Evolutionary conservation across 2,888 invertebrate species (phyloP), one percentile per base, ranked within the genome.

Genomic region (Drosophila kanekoi): DNA sequence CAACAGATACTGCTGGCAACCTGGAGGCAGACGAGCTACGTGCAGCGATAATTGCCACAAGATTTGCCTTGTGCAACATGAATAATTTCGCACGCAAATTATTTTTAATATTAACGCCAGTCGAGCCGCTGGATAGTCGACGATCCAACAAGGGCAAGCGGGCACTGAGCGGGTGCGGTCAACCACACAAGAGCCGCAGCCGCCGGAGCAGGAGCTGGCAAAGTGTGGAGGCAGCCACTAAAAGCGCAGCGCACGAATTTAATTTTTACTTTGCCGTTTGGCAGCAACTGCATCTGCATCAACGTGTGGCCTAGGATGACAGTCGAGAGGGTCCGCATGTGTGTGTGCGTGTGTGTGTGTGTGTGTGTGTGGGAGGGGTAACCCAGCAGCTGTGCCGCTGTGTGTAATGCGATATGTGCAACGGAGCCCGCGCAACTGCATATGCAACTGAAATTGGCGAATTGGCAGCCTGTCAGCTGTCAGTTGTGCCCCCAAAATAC

Each of bases 51-150:
- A 89, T 89, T 88, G 87, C 89, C 77, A 60, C 75, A 89, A 89
- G 81, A 89, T 86, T 89, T 86, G 73, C 77, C 76, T 84, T 66
- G 77, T 74, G 74, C 72, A 74, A 77, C 82, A 79, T 89, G 81
- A 81, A 89, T 89, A 81, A 89, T 84, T 85, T 84, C 73, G 84
- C 81, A 79, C 70, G 79, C 77, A 77, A 87, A 89, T 87, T 87
- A 81, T 85, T 87, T 87, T 79, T 77, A 84, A 77, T 81, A 84
- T 87, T 80, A 85, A 78, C 78, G 76, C 87, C 65, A 69, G 77
- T 54, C 79, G 57, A 32, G 45, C 32, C 53, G 57, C 76, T 41
- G 62, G 28, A 16, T 48, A 40, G 58, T 41, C 52, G 18, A 9
- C 33, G 38, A 49, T 2, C 28, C 28, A 32, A 40, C 28, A 52